Percentiles rank a stretch among this genome's conserved stretches.
Evolutionary conservation across 1,140 invertebrate species (phyloP).

Genomic region (Oncopodura yosiiana): DNA sequence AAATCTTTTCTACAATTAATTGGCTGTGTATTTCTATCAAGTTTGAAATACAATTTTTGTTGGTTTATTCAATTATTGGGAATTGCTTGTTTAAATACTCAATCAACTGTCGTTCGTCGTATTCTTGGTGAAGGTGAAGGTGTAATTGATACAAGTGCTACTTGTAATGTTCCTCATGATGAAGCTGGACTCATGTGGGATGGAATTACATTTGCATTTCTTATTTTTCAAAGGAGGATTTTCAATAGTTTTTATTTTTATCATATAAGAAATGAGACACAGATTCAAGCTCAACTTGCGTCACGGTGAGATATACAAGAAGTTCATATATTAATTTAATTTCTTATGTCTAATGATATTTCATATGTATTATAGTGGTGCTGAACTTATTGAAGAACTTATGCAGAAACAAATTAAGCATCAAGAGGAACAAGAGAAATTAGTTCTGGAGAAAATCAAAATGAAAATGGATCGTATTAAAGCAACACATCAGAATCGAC

Average conservation of each 20-base stretch:
- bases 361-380: conserved; percentile 54
- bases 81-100: conserved; percentile 71
- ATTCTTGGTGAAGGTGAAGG: background rate
- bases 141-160: conserved; percentile 6
- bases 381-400: conserved; percentile 84
- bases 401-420: conserved; percentile 74
- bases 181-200: conserved; percentile 87
- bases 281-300: conserved; percentile 84
- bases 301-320: conserved; percentile 52
- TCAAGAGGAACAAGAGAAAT: conserved; percentile 73
- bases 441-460: conserved; percentile 85
- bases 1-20: conserved; percentile 78
- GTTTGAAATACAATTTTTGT: conserved; percentile 58
- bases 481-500: conserved; percentile 60
- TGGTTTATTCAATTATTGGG: conserved; percentile 85
- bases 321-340: background rate
- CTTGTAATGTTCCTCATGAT: conserved; percentile 61
- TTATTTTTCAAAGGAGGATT: conserved; percentile 79
- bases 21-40: conserved; percentile 70
- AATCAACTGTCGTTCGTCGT: background rate
- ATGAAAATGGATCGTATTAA: conserved; percentile 94
- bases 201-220: conserved; percentile 83
- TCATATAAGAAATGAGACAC: conserved; percentile 72
- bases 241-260: conserved; percentile 95
- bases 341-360: background rate